These are phyloP conservation scores for Cephus pulcher DNA, from an alignment of 2,888 invertebrate species.

Conservation along the genomic window DNA sequence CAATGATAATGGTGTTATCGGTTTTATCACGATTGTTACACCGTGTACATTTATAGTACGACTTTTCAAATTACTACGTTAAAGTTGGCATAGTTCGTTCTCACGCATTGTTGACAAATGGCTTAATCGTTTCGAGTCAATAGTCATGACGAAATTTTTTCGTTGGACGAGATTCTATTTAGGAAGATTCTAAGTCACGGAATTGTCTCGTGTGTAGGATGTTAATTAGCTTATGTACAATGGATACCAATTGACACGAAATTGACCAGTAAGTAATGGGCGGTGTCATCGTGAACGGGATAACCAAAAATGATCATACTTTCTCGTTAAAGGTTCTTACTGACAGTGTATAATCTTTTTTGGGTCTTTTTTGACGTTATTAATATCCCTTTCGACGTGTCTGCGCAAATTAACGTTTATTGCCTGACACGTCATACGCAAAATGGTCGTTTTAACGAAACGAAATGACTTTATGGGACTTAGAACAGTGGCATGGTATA, in stretches of 20 bases:
- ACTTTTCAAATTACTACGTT: background rate
- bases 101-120: background rate
- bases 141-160: background rate
- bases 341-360: background rate
- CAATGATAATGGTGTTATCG: too few relatives aligned
- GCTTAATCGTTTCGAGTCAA: background rate
- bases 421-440: background rate
- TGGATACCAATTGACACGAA: background rate
- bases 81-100: background rate
- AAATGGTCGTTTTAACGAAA: slow-evolving; percentile 11
- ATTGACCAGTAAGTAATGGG: background rate
- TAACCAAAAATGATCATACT: background rate
- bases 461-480: slow-evolving; percentile 1
- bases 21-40: too few relatives aligned
- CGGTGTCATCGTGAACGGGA: background rate
- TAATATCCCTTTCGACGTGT: background rate
- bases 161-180: background rate
- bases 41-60: background rate
- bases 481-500: background rate
- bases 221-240: background rate
- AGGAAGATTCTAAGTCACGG: background rate
- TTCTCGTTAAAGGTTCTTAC: background rate
- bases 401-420: slow-evolving; percentile 8
- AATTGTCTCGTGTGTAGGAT: background rate
- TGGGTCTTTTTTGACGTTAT: background rate